Base-by-base conservation (phyloP, 2,113 vertebrate genomes). In the Chaenocephalus aceratus region DNA sequence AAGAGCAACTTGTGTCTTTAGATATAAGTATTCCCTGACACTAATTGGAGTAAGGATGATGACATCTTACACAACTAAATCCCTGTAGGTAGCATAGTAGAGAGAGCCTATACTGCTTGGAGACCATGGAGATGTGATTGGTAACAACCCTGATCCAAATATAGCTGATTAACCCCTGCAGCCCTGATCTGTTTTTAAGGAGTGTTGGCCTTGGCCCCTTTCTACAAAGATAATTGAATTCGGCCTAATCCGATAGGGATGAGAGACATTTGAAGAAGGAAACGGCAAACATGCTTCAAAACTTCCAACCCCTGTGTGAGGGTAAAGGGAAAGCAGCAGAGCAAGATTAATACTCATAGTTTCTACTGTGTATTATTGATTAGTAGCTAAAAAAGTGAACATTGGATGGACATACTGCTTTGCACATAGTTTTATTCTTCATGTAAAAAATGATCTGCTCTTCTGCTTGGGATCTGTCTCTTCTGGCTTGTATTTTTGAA, bases 221-320 rank as follows among this genome's bases (percentile, higher is more conserved):
- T 76, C 54, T 49, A 67, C 49, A n/a, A 73, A 56, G 68, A 52
- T 86, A 87, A 91, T 77, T 90, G 13, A 80, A 89, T 91, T 93
- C 34, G 48, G 53, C 36, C 61, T 83, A 86, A 94, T 88, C 64
- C 88, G 77, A 77, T 53, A 62, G 30, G 90, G 61, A 74, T 92
- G 89, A 88, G 34, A 77, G 54, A 45, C 26, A 87, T 86, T 85
- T 80, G 54, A 36, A 34, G 49, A 64, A 63, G 21, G 44, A 65
- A 72, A 79, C 36, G 2, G 44, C 23, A 83, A 78, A 77, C 68
- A 74, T 53, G 26, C 10, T 3, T 14, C 56, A 64, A 58, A 80
- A 30, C 2, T 10, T 36, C 45, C 76, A 72, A 63, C 10, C 10
- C 45, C n/a, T 21, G 45, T 62, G n/a, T 82, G 36, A 23, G 34